Evolutionary conservation across 2,113 vertebrate genomes (phyloP).

Genomic region (Baryphthengus martii): DNA sequence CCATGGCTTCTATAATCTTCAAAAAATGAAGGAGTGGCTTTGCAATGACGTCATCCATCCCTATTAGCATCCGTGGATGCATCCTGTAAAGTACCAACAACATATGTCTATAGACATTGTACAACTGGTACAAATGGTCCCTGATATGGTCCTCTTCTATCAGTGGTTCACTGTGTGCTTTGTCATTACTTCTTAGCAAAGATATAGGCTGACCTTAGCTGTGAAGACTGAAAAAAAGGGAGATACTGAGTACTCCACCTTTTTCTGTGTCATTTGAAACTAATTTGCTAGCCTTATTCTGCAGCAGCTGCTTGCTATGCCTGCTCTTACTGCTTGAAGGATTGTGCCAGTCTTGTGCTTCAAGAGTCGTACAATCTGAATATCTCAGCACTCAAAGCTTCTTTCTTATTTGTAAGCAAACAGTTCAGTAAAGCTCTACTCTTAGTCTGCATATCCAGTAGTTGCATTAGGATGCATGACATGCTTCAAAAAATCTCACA

Average conservation of each 20-base stretch:
- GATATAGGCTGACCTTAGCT: neutral
- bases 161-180: neutral
- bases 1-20: neutral
- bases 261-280: neutral
- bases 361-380: neutral
- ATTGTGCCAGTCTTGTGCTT: neutral
- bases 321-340: neutral
- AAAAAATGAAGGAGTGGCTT: neutral
- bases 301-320: neutral
- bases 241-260: accelerated
- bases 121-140: neutral
- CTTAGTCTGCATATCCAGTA: neutral
- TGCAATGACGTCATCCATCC: neutral
- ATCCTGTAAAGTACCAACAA: neutral
- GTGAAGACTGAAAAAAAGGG: neutral
- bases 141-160: neutral
- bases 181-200: neutral
- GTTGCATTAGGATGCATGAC: neutral
- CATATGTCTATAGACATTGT: neutral
- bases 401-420: neutral
- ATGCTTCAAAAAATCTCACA: neutral
- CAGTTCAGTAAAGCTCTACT: neutral
- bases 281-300: neutral
- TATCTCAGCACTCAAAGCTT: neutral
- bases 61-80: neutral